A percentile compares a stretch with the other conserved stretches of the same genome.
Evolutionary conservation across 2,888 invertebrate species (phyloP).

Genomic region (Apamea sordens): DNA sequence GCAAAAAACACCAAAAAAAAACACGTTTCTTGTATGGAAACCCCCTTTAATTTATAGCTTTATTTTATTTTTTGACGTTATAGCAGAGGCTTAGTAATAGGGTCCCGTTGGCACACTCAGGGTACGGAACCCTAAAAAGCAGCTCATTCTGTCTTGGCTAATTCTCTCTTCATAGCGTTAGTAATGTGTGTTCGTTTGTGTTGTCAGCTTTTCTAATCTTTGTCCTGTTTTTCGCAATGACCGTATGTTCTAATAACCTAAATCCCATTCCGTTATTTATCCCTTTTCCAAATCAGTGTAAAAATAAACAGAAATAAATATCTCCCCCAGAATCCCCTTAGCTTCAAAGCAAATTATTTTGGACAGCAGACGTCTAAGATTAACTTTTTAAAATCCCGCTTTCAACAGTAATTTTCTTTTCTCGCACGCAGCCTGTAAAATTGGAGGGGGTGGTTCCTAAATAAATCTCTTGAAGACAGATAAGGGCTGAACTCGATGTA

Average conservation of each 20-base stretch:
- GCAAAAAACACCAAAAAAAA: not conserved
- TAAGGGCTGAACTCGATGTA: constrained; percentile 74
- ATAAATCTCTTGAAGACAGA: constrained; percentile 80
- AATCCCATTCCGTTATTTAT: constrained; percentile 1
- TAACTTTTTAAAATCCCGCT: constrained; percentile 62
- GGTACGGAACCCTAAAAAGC: not conserved
- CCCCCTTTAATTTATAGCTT: not conserved
- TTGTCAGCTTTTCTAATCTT: not conserved
- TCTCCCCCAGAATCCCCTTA: constrained; percentile 43
- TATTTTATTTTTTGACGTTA: not conserved
- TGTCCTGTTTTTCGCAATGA: not conserved
- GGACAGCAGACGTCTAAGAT: constrained; percentile 61
- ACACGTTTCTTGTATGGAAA: not conserved
- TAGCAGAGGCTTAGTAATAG: too few relatives aligned
- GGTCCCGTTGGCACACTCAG: too few relatives aligned
- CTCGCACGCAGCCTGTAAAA: constrained; percentile 61
- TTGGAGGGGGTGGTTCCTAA: constrained; percentile 67
- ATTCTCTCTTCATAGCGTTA: not conserved
- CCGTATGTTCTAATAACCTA: not conserved
- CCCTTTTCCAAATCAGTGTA: not conserved
- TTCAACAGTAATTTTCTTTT: constrained; percentile 66
- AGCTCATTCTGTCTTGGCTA: not conserved
- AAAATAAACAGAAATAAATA: constrained; percentile 48
- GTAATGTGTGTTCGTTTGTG: not conserved
- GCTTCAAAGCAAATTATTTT: constrained; percentile 61